A percentile compares a stretch with the other conserved stretches of the same genome.
These are phyloP conservation scores for Ephestia elutella DNA, from an alignment of 1,140 invertebrate genomes.

Conservation along the genomic window DNA sequence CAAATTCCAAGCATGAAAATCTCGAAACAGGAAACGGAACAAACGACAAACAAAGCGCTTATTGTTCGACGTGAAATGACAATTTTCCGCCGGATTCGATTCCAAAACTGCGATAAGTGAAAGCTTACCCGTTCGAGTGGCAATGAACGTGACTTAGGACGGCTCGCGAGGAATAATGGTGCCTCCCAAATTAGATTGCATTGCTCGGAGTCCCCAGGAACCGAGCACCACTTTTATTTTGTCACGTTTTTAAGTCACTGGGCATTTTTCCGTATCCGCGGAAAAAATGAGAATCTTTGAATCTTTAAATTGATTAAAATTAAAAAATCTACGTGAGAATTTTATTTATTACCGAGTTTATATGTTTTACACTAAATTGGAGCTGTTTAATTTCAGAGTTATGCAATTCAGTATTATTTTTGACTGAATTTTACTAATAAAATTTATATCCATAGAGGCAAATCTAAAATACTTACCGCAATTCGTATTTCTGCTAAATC, in stretches of 20 bases:
- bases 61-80: slow-evolving; percentile 18
- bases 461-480: too few species aligned
- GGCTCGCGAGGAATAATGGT: slow-evolving; percentile 29
- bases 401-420: too few species aligned
- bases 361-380: too few species aligned
- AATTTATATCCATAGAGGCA: too few species aligned
- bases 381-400: too few species aligned
- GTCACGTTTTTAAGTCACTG: slow-evolving; percentile 24
- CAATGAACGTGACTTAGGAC: slow-evolving; percentile 36
- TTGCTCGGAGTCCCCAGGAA: slow-evolving; percentile 27
- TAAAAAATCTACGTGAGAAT: too few species aligned
- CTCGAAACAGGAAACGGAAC: slow-evolving; percentile 8
- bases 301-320: too few species aligned
- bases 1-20: neutral
- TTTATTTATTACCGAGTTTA: too few species aligned
- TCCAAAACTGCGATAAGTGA: slow-evolving; percentile 24
- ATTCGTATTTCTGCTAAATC: slow-evolving; percentile 25
- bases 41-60: slow-evolving; percentile 17
- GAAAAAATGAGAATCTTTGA: neutral
- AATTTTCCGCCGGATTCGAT: slow-evolving; percentile 24
- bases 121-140: slow-evolving; percentile 27
- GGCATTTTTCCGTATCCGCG: neutral
- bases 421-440: too few species aligned
- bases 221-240: slow-evolving; percentile 24
- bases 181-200: slow-evolving; percentile 38